Conservation (phyloP, 2,888 invertebrate species). For the Schizaphis graminum region DNA sequence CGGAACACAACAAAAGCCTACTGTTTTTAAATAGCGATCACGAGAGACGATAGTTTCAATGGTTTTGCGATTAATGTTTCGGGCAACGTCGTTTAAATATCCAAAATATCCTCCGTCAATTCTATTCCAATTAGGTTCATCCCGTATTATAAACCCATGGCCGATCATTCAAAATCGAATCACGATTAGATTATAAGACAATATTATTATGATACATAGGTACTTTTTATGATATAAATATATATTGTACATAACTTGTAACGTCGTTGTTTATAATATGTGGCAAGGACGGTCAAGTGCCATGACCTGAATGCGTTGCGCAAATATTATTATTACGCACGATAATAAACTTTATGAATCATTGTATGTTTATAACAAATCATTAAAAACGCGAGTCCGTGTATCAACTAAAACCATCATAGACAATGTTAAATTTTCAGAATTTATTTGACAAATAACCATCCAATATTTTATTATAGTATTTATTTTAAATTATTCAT, state of each 20-base stretch:
- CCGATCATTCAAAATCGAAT: background rate
- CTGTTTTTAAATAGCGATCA: background rate
- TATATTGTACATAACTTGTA: background rate
- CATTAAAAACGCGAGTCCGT: background rate
- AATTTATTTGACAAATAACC: background rate
- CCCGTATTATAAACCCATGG: background rate
- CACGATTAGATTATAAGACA: background rate
- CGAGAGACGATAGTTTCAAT: background rate
- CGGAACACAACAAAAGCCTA: background rate
- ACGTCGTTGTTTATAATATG: background rate
- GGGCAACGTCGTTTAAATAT: background rate
- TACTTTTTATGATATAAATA: background rate
- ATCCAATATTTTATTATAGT: background rate
- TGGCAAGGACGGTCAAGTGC: slow-evolving; percentile 42
- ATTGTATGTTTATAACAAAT: background rate
- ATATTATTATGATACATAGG: background rate
- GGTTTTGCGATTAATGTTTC: background rate
- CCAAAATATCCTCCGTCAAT: background rate
- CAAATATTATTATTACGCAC: slow-evolving; percentile 10
- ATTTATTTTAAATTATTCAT: background rate
- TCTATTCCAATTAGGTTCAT: slow-evolving; percentile 10
- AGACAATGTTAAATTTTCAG: background rate
- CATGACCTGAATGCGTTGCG: slow-evolving; percentile 45
- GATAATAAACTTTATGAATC: background rate
- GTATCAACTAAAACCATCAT: background rate